Percentiles rank a stretch among this genome's conserved stretches.
These are phyloP conservation scores for Drosophila rufa DNA, from an alignment of 1,140 invertebrate species.

Conservation along the genomic window DNA sequence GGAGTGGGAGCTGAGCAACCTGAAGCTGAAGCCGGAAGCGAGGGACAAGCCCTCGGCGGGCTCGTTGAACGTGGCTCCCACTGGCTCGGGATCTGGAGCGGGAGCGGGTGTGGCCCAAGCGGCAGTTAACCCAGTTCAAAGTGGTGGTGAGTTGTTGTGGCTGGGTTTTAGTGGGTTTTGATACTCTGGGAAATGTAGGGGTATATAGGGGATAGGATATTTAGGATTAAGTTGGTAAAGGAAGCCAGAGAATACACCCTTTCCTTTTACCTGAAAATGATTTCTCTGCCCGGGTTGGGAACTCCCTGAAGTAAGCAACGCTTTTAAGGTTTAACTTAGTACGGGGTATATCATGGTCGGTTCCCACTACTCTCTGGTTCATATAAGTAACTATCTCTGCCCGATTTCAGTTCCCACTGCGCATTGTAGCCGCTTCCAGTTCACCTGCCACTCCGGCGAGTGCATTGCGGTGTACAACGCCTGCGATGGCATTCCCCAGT, in stretches of 20 bases:
- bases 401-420: slow-evolving; percentile 52
- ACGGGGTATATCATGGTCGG: neutral
- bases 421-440: slow-evolving; percentile 92
- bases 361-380: no score
- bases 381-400: slow-evolving; percentile 3
- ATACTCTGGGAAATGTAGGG: neutral
- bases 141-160: slow-evolving; percentile 28
- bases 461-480: slow-evolving; percentile 98
- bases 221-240: neutral
- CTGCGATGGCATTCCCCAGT: slow-evolving; percentile 97
- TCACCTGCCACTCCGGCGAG: slow-evolving; percentile 94
- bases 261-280: neutral
- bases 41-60: slow-evolving; percentile 58
- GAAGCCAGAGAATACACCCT: neutral
- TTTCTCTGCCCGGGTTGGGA: neutral
- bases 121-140: slow-evolving; percentile 41
- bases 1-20: slow-evolving; percentile 91
- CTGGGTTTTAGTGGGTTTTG: neutral
- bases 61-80: slow-evolving; percentile 19
- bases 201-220: neutral
- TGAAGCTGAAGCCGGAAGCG: slow-evolving; percentile 77
- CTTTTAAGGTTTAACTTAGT: neutral
- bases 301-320: neutral
- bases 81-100: slow-evolving; percentile 12
- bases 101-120: slow-evolving; percentile 30